Percentiles rank a stretch among this genome's conserved stretches.
Evolutionary conservation across 2,888 invertebrate genomes (phyloP).

Genomic region (Morpho achilles): DNA sequence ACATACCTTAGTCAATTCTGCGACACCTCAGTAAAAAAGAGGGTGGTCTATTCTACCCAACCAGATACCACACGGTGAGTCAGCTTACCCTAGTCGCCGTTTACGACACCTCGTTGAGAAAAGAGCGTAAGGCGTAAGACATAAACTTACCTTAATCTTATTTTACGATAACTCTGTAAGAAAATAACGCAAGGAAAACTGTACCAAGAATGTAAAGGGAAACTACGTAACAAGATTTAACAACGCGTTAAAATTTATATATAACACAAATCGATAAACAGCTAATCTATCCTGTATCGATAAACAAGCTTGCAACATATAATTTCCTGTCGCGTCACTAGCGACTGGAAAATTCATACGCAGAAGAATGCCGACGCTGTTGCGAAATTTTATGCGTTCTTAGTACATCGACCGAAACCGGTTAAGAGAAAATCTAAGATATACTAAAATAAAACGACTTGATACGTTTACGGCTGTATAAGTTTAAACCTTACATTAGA

Average conservation of each 20-base stretch:
- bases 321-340: constrained; percentile 29
- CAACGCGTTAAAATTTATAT: not conserved
- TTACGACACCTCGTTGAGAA: too few species aligned
- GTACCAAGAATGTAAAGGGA: too few species aligned
- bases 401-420: constrained; percentile 33
- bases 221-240: constrained; percentile 3
- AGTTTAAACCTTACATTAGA: constrained; percentile 19
- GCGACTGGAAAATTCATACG: constrained; percentile 33
- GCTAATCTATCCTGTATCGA: constrained; percentile 10
- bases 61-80: too few species aligned
- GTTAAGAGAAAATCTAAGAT: constrained; percentile 38
- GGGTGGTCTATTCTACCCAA: too few species aligned
- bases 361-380: constrained; percentile 39
- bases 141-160: too few species aligned
- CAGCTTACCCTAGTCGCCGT: too few species aligned
- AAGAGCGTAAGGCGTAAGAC: too few species aligned
- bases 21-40: too few species aligned
- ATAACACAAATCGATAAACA: constrained; percentile 5
- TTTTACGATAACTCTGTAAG: too few species aligned
- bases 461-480: constrained; percentile 27
- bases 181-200: too few species aligned
- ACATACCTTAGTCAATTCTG: too few species aligned
- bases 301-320: constrained; percentile 7
- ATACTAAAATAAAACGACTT: constrained; percentile 34
- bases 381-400: constrained; percentile 40